A percentile compares a stretch with the other conserved stretches of the same genome.
Evolutionary conservation across 2,888 invertebrate genomes (phyloP).

Genomic region (Elysia crispata): DNA sequence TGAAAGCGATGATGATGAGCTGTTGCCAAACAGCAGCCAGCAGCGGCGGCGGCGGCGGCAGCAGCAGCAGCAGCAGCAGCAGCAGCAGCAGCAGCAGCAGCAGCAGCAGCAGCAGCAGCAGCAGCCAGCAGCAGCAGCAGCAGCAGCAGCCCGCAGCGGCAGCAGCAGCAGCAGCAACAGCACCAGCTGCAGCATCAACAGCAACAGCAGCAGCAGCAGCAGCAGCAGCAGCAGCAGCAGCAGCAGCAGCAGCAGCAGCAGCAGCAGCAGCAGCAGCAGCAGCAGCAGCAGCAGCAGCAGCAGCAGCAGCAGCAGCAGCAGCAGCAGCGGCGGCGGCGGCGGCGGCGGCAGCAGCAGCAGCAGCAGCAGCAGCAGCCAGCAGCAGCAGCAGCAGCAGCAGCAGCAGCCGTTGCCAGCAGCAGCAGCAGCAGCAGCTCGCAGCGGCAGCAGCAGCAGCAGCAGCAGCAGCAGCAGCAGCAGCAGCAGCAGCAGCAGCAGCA

Average conservation of each 20-base stretch:
- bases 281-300: background rate
- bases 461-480: too few species aligned
- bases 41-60: background rate
- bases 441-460: too few species aligned
- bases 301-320: conserved; percentile 6
- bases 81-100: background rate
- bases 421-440: too few species aligned
- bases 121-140: too few species aligned
- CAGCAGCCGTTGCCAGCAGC: too few species aligned
- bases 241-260: background rate
- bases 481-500: background rate
- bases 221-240: too few species aligned
- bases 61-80: background rate
- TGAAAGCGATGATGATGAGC: background rate
- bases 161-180: too few species aligned
- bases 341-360: background rate
- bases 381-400: too few species aligned
- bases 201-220: too few species aligned
- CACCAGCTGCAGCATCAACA: too few species aligned
- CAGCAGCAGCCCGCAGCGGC: too few species aligned
- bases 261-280: conserved; percentile 22
- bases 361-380: too few species aligned
- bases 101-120: background rate
- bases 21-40: background rate
- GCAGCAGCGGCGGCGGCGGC: background rate